Evolutionary conservation across 2,797 vertebrate species (phyloP), one percentile per base, ranked within the genome.

Genomic region (Coluber constrictor): DNA sequence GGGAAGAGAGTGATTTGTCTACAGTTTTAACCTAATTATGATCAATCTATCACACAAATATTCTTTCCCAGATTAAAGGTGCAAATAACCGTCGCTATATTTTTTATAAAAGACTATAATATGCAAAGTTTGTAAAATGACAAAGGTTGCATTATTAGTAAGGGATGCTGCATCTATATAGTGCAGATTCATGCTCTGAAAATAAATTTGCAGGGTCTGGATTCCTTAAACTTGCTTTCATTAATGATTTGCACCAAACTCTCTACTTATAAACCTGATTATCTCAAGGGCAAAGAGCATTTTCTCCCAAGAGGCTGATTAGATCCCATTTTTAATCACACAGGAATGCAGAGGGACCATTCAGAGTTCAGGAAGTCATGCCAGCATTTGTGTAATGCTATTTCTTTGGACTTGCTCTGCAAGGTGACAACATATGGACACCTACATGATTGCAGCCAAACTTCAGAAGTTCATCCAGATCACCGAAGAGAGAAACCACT

Each of bases 401-500:
- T 23, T 25, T 47, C 20, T 47, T 83, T 83, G 74, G 74, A 83
- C 3, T 25, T 83, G 74, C 74, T 25, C 37, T 12, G 15, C 16
- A 55, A 25, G 56, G 63, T 13, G 27, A 88, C 29, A 47, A 90
- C 56, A 8, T 9, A 59, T 2, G 43, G 15, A 37, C 13, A 23
- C 2, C 10, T 93, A 92, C 4, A 32, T 29, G 51, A 90, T 93
- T 74, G 88, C 88, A 95, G 93, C 13, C 92, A 93, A 93, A 94
- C 23, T 79, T 11, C 56, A 95, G 79, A 60, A 91, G 54, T 54
- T 66, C 87, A 94, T 43, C 37, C 10, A 83, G 95, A 94, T 89
- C 95, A 92, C n/a, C 5, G 3, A 91, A 90, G 12, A 94, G 51
- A 0, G 87, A 91, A 93, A 95, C 74, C 88, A 93, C 92, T 95